These are phyloP conservation scores for Diaperis boleti DNA, from an alignment of 2,888 invertebrate species.

Conservation along the genomic window DNA sequence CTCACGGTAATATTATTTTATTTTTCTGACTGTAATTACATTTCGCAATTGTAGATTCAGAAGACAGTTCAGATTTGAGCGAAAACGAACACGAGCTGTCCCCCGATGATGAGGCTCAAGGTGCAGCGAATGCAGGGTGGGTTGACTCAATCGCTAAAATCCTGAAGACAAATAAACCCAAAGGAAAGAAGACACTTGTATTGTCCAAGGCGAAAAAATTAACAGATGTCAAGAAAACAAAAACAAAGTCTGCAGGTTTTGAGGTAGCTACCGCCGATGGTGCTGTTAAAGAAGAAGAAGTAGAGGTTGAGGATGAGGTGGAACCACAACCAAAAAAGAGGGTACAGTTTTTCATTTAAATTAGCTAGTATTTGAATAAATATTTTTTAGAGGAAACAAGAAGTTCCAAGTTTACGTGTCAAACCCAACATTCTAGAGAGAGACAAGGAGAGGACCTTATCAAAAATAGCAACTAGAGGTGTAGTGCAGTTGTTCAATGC, in stretches of 20 bases:
- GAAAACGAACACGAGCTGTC: slow-evolving; percentile 40
- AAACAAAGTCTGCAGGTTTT: slow-evolving; percentile 69
- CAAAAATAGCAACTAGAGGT: slow-evolving; percentile 91
- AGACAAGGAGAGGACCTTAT: slow-evolving; percentile 80
- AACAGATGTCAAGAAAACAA: slow-evolving; percentile 68
- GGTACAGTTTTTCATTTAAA: too few relatives aligned
- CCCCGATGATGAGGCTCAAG: slow-evolving; percentile 22
- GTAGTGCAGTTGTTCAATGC: slow-evolving; percentile 95
- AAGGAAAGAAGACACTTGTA: slow-evolving; percentile 80
- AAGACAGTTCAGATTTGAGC: too few relatives aligned
- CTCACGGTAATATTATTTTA: slow-evolving; percentile 7
- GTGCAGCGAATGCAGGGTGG: slow-evolving; percentile 77
- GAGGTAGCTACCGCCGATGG: slow-evolving; percentile 73
- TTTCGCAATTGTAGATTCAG: slow-evolving; percentile 3
- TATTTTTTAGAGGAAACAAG: slow-evolving; percentile 69
- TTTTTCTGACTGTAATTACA: not conserved
- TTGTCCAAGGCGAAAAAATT: slow-evolving; percentile 85
- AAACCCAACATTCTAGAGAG: slow-evolving; percentile 84
- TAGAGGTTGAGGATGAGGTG: slow-evolving; percentile 58
- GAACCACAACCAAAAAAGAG: slow-evolving; percentile 61
- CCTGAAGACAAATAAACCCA: slow-evolving; percentile 79
- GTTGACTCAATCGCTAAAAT: slow-evolving; percentile 87
- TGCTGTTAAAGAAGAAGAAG: slow-evolving; percentile 67
- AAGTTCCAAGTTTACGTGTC: slow-evolving; percentile 74
- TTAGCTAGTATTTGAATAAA: too few relatives aligned